Percentiles rank a stretch among this genome's conserved stretches.
Conservation (phyloP, 2,888 invertebrate genomes). For the Galeruca laticollis region DNA sequence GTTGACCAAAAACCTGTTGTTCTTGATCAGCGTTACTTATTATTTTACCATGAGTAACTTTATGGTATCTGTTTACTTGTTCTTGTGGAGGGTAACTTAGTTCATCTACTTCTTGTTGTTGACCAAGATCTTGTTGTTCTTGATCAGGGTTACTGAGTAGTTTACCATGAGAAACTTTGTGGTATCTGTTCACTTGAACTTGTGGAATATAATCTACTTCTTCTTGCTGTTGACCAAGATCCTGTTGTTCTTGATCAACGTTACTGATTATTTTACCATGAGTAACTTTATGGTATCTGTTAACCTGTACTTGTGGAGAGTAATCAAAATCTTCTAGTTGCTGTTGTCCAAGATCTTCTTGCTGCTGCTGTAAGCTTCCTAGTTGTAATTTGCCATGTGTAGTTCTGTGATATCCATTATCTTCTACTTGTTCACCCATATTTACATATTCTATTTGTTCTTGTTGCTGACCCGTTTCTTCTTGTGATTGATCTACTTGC, state of each 20-base stretch:
- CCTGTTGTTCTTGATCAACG: slow-evolving; percentile 27
- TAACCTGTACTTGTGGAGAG: slow-evolving; percentile 46
- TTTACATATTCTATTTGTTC: slow-evolving; percentile 40
- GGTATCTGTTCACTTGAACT: slow-evolving; percentile 29
- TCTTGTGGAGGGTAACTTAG: slow-evolving; percentile 13
- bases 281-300: slow-evolving; percentile 25
- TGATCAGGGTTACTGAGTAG: slow-evolving; percentile 24
- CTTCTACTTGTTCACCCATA: slow-evolving; percentile 50
- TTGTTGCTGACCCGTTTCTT: slow-evolving; percentile 25
- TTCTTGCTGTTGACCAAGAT: slow-evolving; percentile 21
- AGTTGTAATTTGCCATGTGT: not conserved
- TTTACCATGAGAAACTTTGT: slow-evolving; percentile 32
- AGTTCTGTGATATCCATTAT: slow-evolving; percentile 13
- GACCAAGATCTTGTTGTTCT: slow-evolving; percentile 19
- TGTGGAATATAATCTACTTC: slow-evolving; percentile 50
- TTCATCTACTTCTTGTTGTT: slow-evolving; percentile 29
- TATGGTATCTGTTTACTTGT: slow-evolving; percentile 14
- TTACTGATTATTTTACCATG: slow-evolving; percentile 39
- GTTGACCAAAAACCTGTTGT: slow-evolving; percentile 27
- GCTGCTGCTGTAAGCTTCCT: slow-evolving; percentile 2
- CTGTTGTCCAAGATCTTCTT: slow-evolving; percentile 26
- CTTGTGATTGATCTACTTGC: slow-evolving; percentile 6
- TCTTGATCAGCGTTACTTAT: slow-evolving; percentile 9
- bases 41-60: slow-evolving; percentile 24
- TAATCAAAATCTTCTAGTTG: slow-evolving; percentile 27